Evolutionary conservation across 2,113 vertebrate species (phyloP).

Genomic region (Syrrhaptes paradoxus): DNA sequence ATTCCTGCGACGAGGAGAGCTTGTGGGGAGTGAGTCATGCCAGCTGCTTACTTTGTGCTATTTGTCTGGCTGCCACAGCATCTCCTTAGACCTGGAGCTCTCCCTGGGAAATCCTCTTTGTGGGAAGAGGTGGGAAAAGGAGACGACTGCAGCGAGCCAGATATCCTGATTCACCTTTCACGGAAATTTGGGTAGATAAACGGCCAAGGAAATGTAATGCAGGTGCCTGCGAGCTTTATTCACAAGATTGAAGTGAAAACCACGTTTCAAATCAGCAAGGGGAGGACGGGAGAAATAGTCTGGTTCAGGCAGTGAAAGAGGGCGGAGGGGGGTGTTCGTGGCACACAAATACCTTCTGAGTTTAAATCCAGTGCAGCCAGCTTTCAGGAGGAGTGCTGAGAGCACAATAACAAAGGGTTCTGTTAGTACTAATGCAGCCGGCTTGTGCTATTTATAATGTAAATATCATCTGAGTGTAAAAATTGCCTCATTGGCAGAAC

Average conservation of each 20-base stretch:
- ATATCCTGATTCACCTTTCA: not conserved
- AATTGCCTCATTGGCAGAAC: not conserved
- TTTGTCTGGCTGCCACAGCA: not conserved
- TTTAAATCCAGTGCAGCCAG: not conserved
- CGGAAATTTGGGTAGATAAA: not conserved
- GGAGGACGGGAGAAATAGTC: not conserved
- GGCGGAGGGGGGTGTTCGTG: not conserved
- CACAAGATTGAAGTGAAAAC: not conserved
- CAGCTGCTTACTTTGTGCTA: not conserved
- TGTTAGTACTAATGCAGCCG: conserved; percentile 35
- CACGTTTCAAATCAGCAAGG: not conserved
- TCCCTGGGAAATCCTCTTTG: not conserved
- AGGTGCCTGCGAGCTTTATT: not conserved
- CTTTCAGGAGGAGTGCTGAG: not conserved
- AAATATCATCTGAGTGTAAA: conserved; percentile 42
- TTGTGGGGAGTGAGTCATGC: not conserved
- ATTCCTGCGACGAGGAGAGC: not conserved
- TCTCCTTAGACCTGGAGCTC: not conserved
- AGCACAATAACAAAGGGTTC: conserved; percentile 32
- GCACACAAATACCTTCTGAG: not conserved
- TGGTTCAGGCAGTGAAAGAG: not conserved
- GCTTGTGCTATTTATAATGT: conserved; percentile 36
- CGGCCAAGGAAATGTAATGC: not conserved
- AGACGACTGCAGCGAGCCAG: not conserved
- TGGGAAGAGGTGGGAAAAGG: not conserved